Percentiles rank a stretch among this genome's conserved stretches.
Conservation (phyloP, 92 coral and sea anemone genomes). For the Siderastrea radians region DNA sequence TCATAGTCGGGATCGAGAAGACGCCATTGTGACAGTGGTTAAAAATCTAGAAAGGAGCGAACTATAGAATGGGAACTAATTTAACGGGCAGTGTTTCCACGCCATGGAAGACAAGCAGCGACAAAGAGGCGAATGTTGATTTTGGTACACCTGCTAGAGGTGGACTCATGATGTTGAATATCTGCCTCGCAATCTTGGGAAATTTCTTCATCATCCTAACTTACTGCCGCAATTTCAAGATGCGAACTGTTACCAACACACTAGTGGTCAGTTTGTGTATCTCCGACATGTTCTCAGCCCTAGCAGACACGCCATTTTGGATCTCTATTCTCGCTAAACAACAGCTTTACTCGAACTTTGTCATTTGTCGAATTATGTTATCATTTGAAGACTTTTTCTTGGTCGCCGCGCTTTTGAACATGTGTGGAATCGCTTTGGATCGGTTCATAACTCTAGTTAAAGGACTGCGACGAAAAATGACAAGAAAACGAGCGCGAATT, state of each 20-base stretch:
- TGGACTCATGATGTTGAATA: slow-evolving; percentile 57
- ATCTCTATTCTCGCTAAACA: slow-evolving; percentile 41
- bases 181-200: slow-evolving; percentile 77
- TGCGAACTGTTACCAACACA: slow-evolving; percentile 87
- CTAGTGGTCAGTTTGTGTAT: slow-evolving; percentile 82
- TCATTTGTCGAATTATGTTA: slow-evolving; percentile 70
- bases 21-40: background rate
- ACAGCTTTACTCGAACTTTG: slow-evolving; percentile 51
- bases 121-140: slow-evolving; percentile 1
- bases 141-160: slow-evolving; percentile 41
- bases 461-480: slow-evolving; percentile 82
- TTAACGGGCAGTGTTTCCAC: slow-evolving; percentile 1
- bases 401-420: slow-evolving; percentile 80
- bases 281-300: slow-evolving; percentile 82
- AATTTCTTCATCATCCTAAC: slow-evolving; percentile 82
- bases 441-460: slow-evolving; percentile 82
- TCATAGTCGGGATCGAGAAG: background rate
- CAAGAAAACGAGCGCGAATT: slow-evolving; percentile 64
- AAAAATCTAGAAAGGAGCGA: background rate
- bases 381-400: slow-evolving; percentile 80
- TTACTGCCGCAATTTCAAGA: slow-evolving; percentile 82
- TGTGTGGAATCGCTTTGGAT: slow-evolving; percentile 88
- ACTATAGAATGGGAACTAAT: background rate
- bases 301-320: slow-evolving; percentile 86
- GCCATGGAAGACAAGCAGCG: background rate